Evolutionary conservation across 2,113 vertebrate genomes (phyloP).

Genomic region (Hymenochirus boettgeri): DNA sequence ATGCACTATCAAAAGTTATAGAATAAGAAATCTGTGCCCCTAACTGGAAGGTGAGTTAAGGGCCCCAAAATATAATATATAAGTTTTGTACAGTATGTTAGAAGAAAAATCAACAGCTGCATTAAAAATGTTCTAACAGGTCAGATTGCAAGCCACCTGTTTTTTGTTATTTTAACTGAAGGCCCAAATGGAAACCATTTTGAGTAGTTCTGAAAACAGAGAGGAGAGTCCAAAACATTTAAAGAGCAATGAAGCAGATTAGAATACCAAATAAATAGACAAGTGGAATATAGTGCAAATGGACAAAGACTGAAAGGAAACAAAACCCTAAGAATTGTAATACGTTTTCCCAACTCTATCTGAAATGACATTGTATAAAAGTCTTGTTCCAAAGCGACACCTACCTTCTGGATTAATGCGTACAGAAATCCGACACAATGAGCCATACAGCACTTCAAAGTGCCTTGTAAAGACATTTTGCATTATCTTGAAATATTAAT

Average conservation of each 20-base stretch:
- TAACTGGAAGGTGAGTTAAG: too few species aligned
- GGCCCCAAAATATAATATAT: too few species aligned
- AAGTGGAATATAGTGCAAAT: neutral
- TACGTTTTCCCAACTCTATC: slow-evolving; percentile 30
- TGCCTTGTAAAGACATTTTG: slow-evolving; percentile 37
- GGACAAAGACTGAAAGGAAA: neutral
- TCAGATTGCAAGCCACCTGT: neutral
- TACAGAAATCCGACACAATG: slow-evolving; percentile 29
- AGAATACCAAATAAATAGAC: neutral
- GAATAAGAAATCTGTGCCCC: too few species aligned
- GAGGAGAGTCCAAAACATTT: neutral
- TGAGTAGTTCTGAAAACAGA: too few species aligned
- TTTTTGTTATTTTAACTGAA: too few species aligned
- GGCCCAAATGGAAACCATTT: too few species aligned
- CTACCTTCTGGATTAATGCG: slow-evolving; percentile 28
- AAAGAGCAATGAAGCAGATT: neutral
- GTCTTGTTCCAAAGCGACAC: slow-evolving; percentile 26
- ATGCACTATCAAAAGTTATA: too few species aligned
- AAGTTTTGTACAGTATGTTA: too few species aligned
- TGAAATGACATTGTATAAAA: slow-evolving; percentile 31
- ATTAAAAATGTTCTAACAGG: neutral
- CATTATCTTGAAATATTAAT: slow-evolving; percentile 40
- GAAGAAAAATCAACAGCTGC: too few species aligned
- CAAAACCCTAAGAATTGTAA: neutral
- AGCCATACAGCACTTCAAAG: slow-evolving; percentile 32